These are phyloP conservation scores for Trichonephila clavipes DNA, from an alignment of 1,140 invertebrate species.

Conservation along the genomic window DNA sequence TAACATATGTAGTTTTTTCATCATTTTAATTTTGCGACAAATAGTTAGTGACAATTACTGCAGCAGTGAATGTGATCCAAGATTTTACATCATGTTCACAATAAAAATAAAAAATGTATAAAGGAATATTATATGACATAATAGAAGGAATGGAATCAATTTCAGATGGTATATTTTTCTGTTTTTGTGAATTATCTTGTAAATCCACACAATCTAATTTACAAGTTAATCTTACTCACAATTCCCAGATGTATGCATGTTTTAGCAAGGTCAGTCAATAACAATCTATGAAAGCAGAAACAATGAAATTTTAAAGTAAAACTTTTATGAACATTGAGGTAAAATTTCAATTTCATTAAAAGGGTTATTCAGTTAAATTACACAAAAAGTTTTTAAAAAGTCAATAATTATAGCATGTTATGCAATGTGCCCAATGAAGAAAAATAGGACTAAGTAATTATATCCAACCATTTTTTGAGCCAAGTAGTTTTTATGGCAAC, in stretches of 20 bases:
- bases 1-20: not conserved
- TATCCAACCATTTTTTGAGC: too few relatives aligned
- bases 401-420: too few relatives aligned
- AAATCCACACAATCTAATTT: not conserved
- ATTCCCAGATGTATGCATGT: conserved; percentile 10
- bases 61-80: not conserved
- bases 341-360: not conserved
- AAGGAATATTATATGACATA: not conserved
- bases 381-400: too few relatives aligned
- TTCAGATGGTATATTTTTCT: not conserved
- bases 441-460: too few relatives aligned
- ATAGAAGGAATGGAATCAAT: not conserved
- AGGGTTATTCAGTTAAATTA: too few relatives aligned
- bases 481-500: too few relatives aligned
- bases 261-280: not conserved
- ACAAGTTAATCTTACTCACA: not conserved
- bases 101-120: not conserved
- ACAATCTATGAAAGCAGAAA: not conserved
- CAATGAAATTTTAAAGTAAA: not conserved
- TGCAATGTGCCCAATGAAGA: too few relatives aligned
- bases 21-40: not conserved
- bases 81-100: not conserved
- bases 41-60: not conserved
- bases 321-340: not conserved
- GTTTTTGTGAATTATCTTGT: not conserved